Percentiles rank a stretch among this genome's conserved stretches.
These are phyloP conservation scores for Andrena bicolor DNA, from an alignment of 2,888 invertebrate species.

Conservation along the genomic window DNA sequence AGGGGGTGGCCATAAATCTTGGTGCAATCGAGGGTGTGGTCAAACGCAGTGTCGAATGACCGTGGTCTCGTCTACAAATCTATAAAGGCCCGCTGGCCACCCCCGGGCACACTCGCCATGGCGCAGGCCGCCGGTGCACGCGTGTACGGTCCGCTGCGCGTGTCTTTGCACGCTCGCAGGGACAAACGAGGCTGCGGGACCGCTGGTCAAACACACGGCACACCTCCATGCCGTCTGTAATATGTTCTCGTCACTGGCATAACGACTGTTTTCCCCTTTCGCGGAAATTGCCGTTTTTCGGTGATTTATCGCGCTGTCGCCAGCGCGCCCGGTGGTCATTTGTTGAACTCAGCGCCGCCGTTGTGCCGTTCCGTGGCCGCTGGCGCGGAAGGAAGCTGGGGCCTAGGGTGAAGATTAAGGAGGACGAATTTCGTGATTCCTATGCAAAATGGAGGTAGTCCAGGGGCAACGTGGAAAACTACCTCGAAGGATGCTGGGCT, in stretches of 20 bases:
- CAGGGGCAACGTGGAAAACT: slow-evolving; percentile 26
- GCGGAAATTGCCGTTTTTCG: slow-evolving; percentile 75
- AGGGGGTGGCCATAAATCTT: slow-evolving; percentile 80
- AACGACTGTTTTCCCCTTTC: slow-evolving; percentile 78
- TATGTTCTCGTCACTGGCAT: slow-evolving; percentile 81
- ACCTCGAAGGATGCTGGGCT: not conserved
- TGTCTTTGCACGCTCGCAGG: slow-evolving; percentile 63
- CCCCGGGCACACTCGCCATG: slow-evolving; percentile 49
- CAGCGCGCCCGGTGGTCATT: not conserved
- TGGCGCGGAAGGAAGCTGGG: slow-evolving; percentile 12
- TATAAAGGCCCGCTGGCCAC: slow-evolving; percentile 73
- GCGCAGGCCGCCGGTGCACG: slow-evolving; percentile 38
- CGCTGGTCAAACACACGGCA: slow-evolving; percentile 78
- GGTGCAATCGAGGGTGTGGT: slow-evolving; percentile 83
- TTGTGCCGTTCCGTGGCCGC: slow-evolving; percentile 10
- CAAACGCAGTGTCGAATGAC: slow-evolving; percentile 82
- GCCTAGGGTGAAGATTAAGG: slow-evolving; percentile 2
- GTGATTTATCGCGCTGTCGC: slow-evolving; percentile 70
- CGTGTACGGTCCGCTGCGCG: slow-evolving; percentile 55
- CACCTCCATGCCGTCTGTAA: slow-evolving; percentile 75
- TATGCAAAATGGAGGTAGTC: slow-evolving; percentile 31
- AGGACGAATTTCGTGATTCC: not conserved
- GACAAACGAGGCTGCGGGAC: slow-evolving; percentile 76
- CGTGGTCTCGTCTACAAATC: slow-evolving; percentile 80
- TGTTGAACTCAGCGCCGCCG: not conserved